A percentile compares a stretch with the other conserved stretches of the same genome.
phyloP scores from a whole-genome alignment of 2,888 invertebrate genomes.

The Morpho deidamia region DNA sequence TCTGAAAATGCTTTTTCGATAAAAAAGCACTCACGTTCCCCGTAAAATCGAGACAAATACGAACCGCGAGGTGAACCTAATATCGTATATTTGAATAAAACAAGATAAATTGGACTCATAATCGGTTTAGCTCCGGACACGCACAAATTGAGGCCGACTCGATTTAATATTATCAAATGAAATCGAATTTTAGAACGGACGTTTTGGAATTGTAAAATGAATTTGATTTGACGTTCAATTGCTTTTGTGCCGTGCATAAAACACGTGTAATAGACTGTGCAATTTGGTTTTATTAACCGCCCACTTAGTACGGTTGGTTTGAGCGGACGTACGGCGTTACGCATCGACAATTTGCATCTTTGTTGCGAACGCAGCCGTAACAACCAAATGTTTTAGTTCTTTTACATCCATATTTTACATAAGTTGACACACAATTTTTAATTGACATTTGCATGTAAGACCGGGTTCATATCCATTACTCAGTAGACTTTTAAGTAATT shows the following conservation, averaged over 20 bases:
- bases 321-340: no score
- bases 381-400: no score
- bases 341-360: no score
- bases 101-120: constrained; percentile 5
- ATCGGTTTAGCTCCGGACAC: constrained; percentile 6
- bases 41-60: neutral
- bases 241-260: neutral
- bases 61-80: constrained; percentile 3
- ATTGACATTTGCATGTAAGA: no score
- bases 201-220: constrained; percentile 3
- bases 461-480: no score
- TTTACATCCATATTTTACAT: no score
- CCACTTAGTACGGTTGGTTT: no score
- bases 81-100: constrained; percentile 2
- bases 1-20: no score
- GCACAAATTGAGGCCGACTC: neutral
- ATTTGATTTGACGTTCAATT: constrained; percentile 1
- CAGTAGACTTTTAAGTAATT: no score
- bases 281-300: neutral
- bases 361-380: no score
- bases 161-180: constrained; percentile 8
- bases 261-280: neutral
- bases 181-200: neutral
- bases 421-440: no score
- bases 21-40: no score